Base-by-base conservation (phyloP, 2,113 vertebrate genomes). In the Tautogolabrus adspersus region DNA sequence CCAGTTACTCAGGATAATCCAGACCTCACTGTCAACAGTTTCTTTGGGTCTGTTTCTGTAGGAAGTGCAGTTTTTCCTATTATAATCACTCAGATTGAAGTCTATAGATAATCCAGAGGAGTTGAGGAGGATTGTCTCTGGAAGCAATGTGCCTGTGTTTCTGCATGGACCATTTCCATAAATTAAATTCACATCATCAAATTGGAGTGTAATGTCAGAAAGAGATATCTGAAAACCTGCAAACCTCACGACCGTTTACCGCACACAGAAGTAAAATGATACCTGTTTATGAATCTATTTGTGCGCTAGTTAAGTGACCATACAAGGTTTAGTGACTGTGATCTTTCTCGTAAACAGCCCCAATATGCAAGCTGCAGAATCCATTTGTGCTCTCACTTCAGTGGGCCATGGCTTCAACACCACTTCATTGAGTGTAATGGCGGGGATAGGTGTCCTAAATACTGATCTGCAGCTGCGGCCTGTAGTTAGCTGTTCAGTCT, bases 1-100 rank as follows among this genome's bases (percentile, higher is more conserved):
- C 71, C 57, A 75, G 51, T 64, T 75, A 60, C 40, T 82, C 37
- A 0, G 23, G 63, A 76, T 72, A 1, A 78, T 78, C 66, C 46
- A 58, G 37, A 75, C 46, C 47, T 75, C 75, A 58, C 75, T 67
- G 72, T 86, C 57, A 76, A 63, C 66, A 65, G 22, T 60, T 76
- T 63, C 44, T 60, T 66, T 6, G n/a, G 56, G 15, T 70, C 40
- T 52, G 46, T 22, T 62, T 49, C 19, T 21, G 38, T 42, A 13
- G 13, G 23, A 66, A 62, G 49, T 40, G 47, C 37, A 74, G 22
- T 54, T 23, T 71, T 57, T 62, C 61, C 64, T 66, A 10, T 64
- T 30, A 75, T 56, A 68, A 30, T 34, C 71, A 15, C 46, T 75
- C 38, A 49, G 47, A 49, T 15, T 34, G 59, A 54, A 10, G 47